These are phyloP conservation scores for Montipora sp. DNA, from an alignment of 64 coral and sea anemone species.

Conservation along the genomic window DNA sequence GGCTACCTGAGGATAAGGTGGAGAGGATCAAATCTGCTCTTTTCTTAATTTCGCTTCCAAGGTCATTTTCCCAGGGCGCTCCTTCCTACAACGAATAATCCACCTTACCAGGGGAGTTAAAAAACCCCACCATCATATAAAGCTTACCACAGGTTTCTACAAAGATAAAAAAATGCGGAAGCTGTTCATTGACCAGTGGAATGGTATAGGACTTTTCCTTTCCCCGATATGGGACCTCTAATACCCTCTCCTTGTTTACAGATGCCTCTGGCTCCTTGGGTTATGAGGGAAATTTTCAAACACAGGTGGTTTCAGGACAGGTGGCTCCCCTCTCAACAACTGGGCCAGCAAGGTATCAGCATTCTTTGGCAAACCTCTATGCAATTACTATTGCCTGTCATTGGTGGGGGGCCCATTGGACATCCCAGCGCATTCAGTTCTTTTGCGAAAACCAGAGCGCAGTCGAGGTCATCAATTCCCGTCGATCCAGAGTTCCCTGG, in stretches of 20 bases:
- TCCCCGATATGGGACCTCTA: neutral
- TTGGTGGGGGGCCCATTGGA: neutral
- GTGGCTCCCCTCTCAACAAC: neutral
- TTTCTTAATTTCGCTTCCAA: slow-evolving; percentile 31
- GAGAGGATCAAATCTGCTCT: too few relatives aligned
- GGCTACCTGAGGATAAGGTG: too few relatives aligned
- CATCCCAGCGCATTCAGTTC: neutral
- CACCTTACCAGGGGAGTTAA: slow-evolving; percentile 7
- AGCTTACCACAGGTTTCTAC: slow-evolving; percentile 22
- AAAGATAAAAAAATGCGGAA: slow-evolving; percentile 51
- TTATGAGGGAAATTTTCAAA: neutral
- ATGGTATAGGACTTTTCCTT: slow-evolving; percentile 20
- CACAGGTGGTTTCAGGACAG: neutral
- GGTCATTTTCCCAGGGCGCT: slow-evolving; percentile 21
- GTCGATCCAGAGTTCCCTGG: neutral
- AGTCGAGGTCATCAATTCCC: neutral
- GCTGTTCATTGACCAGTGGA: slow-evolving; percentile 30
- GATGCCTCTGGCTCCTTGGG: too few relatives aligned
- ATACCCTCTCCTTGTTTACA: neutral
- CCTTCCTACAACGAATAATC: slow-evolving; percentile 44
- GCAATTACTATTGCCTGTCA: slow-evolving; percentile 14
- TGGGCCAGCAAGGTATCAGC: neutral
- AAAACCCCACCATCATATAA: slow-evolving; percentile 5
- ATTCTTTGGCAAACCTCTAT: slow-evolving; percentile 9
- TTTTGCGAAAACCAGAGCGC: neutral